Evolutionary conservation across 1,140 invertebrate species (phyloP).

Genomic region (Venustaconcha ellipsiformis): DNA sequence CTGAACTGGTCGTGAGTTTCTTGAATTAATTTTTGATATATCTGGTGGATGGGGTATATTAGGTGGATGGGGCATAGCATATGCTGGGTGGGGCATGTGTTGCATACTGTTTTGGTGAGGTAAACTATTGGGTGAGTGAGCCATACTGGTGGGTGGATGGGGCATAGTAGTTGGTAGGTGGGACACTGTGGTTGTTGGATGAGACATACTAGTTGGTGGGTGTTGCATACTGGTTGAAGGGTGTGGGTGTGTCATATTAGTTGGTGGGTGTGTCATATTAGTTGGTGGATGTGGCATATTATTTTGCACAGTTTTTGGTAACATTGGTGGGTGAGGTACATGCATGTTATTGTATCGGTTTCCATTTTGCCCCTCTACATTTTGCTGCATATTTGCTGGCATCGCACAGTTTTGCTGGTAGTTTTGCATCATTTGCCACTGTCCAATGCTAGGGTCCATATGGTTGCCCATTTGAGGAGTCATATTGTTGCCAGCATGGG

Average conservation of each 20-base stretch:
- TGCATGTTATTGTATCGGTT: constrained; percentile 23
- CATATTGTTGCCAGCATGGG: constrained; percentile 15
- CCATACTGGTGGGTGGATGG: not conserved
- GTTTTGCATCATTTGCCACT: too few relatives aligned
- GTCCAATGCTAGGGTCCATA: too few relatives aligned
- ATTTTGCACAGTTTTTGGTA: constrained; percentile 22
- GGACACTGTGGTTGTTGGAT: not conserved
- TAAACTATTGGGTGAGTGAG: not conserved
- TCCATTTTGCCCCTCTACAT: too few relatives aligned
- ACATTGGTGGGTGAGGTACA: constrained; percentile 30
- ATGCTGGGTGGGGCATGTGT: constrained; percentile 19
- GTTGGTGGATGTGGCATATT: constrained; percentile 5
- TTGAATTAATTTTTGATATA: constrained; percentile 55
- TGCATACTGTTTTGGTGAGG: constrained; percentile 6
- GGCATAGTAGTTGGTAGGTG: constrained; percentile 1
- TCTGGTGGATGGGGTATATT: constrained; percentile 24
- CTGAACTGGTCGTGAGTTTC: constrained; percentile 35
- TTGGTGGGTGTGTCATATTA: constrained; percentile 20
- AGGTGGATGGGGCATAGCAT: constrained; percentile 1
- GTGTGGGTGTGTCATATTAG: constrained; percentile 11
- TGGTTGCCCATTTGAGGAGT: too few relatives aligned
- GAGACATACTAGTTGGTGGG: constrained; percentile 11
- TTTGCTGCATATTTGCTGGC: too few relatives aligned
- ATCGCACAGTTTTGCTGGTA: too few relatives aligned
- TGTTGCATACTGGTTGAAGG: constrained; percentile 13